Conservation (phyloP, 2,797 vertebrate species). For the Oreonectes daqikongensis region DNA sequence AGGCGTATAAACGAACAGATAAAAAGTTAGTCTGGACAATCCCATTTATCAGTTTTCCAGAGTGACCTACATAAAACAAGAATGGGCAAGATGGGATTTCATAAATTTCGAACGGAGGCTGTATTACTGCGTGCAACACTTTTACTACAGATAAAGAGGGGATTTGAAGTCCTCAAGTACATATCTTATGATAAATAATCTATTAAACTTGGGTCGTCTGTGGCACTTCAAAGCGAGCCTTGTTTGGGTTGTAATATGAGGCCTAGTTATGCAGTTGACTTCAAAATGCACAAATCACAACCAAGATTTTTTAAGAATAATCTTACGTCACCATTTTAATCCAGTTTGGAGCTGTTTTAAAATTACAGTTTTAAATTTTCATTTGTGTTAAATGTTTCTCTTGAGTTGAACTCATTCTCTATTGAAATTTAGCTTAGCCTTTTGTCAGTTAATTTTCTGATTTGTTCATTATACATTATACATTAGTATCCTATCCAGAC, state of each 20-base stretch:
- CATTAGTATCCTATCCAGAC: too few species aligned
- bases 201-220: constrained; percentile 38
- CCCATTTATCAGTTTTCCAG: constrained; percentile 75
- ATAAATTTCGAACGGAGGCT: constrained; percentile 68
- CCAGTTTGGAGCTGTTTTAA: not conserved
- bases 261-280: not conserved
- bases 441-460: not conserved
- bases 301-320: not conserved
- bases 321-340: not conserved
- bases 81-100: constrained; percentile 61
- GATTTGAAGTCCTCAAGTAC: constrained; percentile 54
- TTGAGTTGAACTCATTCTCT: not conserved
- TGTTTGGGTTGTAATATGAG: constrained; percentile 42
- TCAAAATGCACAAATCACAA: not conserved
- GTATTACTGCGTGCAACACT: constrained; percentile 58
- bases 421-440: not conserved
- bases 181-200: constrained; percentile 60
- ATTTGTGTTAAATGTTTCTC: not conserved
- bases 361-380: too few species aligned
- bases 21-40: constrained; percentile 72
- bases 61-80: constrained; percentile 74
- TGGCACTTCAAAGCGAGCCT: constrained; percentile 38
- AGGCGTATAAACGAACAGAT: constrained; percentile 76
- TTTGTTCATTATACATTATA: not conserved
- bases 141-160: constrained; percentile 67